Evolutionary conservation across 2,797 vertebrate genomes (phyloP).

Genomic region (Coluber constrictor): DNA sequence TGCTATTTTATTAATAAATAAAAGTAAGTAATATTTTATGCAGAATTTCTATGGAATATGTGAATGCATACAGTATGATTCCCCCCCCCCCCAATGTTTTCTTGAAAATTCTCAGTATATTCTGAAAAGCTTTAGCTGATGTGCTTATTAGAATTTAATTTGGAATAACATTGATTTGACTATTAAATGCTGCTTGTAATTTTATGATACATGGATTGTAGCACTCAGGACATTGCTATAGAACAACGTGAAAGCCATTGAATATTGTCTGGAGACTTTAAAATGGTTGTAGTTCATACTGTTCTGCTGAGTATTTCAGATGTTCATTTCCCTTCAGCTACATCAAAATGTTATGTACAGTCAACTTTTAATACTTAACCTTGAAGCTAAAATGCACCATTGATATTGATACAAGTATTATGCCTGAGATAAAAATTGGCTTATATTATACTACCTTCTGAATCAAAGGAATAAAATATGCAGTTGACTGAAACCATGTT

Average conservation of each 20-base stretch:
- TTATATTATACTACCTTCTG: background rate
- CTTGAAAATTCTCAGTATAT: constrained; percentile 19
- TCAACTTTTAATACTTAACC: constrained; percentile 10
- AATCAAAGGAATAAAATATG: background rate
- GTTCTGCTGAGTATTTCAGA: constrained; percentile 33
- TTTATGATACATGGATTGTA: background rate
- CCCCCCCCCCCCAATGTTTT: background rate
- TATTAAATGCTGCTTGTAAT: background rate
- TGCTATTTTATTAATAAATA: background rate
- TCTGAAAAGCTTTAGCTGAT: constrained; percentile 27
- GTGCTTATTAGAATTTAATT: background rate
- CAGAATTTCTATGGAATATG: background rate
- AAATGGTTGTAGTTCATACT: constrained; percentile 19
- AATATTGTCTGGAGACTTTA: constrained; percentile 20
- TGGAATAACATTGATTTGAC: background rate
- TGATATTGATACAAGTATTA: background rate
- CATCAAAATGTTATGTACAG: constrained; percentile 21
- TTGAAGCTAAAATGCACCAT: background rate
- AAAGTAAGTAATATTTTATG: background rate
- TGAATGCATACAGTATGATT: background rate
- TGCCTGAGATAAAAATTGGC: background rate
- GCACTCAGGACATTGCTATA: background rate
- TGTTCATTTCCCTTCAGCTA: constrained; percentile 31
- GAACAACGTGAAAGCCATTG: constrained; percentile 24
- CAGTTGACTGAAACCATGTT: background rate